phyloP scores from a whole-genome alignment of 2,888 invertebrate species.

The Sinopyrophorus schimmeli region DNA sequence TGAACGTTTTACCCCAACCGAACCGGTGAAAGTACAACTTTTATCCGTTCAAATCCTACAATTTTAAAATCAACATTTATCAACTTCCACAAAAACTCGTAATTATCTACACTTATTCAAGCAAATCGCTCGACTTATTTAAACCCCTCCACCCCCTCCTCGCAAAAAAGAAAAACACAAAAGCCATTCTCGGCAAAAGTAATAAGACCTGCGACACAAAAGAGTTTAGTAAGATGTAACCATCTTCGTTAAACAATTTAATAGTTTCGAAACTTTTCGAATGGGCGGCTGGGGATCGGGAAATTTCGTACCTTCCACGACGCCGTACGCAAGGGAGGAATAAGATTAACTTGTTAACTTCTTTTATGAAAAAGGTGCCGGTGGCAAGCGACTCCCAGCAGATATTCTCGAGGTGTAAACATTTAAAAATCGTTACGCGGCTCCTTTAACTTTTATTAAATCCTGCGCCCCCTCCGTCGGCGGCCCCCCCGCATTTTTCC shows the following conservation, averaged over 20 bases:
- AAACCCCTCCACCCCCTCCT: too few relatives aligned
- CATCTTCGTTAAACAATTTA: conserved; percentile 28
- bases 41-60: too few relatives aligned
- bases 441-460: too few relatives aligned
- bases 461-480: too few relatives aligned
- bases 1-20: too few relatives aligned
- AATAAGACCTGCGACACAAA: conserved; percentile 3
- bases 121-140: too few relatives aligned
- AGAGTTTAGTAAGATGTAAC: conserved; percentile 16
- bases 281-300: conserved; percentile 18
- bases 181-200: conserved; percentile 1
- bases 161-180: conserved; percentile 9
- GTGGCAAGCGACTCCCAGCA: not conserved
- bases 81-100: too few relatives aligned
- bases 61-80: too few relatives aligned
- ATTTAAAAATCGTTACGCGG: too few relatives aligned
- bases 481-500: conserved; percentile 3
- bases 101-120: too few relatives aligned
- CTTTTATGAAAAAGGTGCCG: conserved; percentile 2
- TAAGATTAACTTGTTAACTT: conserved; percentile 6
- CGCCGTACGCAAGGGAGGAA: conserved; percentile 2
- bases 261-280: conserved; percentile 25
- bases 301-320: conserved; percentile 10
- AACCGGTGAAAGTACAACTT: too few relatives aligned
- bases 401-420: conserved; percentile 1